A percentile compares a stretch with the other conserved stretches of the same genome.
Evolutionary conservation across 2,888 invertebrate genomes (phyloP).

Genomic region (Trissonchulus latispiculum): DNA sequence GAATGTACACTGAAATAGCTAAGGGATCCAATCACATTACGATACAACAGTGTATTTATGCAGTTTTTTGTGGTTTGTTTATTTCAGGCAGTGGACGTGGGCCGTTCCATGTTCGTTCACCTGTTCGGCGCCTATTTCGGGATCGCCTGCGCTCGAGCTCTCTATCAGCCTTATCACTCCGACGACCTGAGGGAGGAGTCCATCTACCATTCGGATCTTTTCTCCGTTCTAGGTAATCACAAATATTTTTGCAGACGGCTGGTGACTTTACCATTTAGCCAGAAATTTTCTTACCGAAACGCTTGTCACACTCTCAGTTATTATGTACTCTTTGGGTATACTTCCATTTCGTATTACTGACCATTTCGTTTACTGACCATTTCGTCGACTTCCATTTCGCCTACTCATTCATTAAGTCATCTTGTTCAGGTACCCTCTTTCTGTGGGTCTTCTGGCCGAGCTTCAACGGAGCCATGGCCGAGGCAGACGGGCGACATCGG

Average conservation of each 20-base stretch:
- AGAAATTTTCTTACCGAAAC: no score
- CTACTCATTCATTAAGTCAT: no score
- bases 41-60: no score
- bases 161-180: not conserved
- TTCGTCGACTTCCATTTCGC: no score
- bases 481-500: constrained; percentile 14
- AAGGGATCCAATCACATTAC: no score
- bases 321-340: no score
- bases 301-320: no score
- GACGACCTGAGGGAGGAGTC: not conserved
- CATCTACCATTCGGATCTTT: not conserved
- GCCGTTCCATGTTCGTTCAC: constrained; percentile 87
- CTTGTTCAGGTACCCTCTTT: constrained; percentile 75
- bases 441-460: constrained; percentile 96
- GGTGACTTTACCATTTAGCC: no score
- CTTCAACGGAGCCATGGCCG: constrained; percentile 65
- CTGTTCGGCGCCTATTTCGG: constrained; percentile 94
- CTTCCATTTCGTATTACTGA: no score
- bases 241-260: no score
- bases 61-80: constrained; percentile 44
- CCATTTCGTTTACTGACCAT: no score
- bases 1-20: no score
- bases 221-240: not conserved
- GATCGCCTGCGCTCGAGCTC: constrained; percentile 65
- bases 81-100: constrained; percentile 73